Base-by-base conservation (phyloP, 2,797 vertebrate species). In the Strix occidentalis region DNA sequence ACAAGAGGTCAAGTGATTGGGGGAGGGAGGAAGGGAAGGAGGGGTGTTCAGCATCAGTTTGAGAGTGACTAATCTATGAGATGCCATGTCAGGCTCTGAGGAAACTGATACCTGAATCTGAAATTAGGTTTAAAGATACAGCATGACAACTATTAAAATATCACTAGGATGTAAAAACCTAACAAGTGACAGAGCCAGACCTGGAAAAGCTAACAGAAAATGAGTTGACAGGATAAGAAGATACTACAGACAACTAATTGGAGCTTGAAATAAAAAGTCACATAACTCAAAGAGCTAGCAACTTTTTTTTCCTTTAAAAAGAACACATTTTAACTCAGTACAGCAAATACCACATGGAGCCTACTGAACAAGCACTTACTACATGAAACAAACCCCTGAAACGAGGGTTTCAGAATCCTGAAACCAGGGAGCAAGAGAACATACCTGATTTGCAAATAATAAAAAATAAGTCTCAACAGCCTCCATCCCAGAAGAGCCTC, bases 1-100 rank as follows among this genome's bases (percentile, higher is more conserved):
- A 76, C 43, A 65, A 92, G n/a, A 65, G 16, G 50, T 19, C 25
- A 84, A 16, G 8, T 31, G 35, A 63, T 23, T 39, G 19, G 19
- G 31, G 13, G 4, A 1, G 8, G 5, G 2, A 33, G 26, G 17
- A 7, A 17, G 4, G 8, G 39, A 26, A 19, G 9, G 16, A 5
- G 9, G 11, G 4, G 19, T 46, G 19, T 80, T 82, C 85, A 84
- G 26, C 54, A 76, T 50, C 50, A 33, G 39, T 84, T 90, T 63
- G 9, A 84, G 43, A 79, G 19, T 60, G 61, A 85, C 21, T 93
- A 14, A 89, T 76, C 70, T 72, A 9, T 17, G 45, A 89, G 63
- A 39, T 66, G 13, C 26, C 12, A 9, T 1, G 5, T 16, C 4
- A 3, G 26, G 45, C 57, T 56, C 48, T 48, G 20, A 66, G 26